A percentile compares a stretch with the other conserved stretches of the same genome.
Conservation (phyloP, 1,140 invertebrate genomes). For the Drosophila pachea region DNA sequence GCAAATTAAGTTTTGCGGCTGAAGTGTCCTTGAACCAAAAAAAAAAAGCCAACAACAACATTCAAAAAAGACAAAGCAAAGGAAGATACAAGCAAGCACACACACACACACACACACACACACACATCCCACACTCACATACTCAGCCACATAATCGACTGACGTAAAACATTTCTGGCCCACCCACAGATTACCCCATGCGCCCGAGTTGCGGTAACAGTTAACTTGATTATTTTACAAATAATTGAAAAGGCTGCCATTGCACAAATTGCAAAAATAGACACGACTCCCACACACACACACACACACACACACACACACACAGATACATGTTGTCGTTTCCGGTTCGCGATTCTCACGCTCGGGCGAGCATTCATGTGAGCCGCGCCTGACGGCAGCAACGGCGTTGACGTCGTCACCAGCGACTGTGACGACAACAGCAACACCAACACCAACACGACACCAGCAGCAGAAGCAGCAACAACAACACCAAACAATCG, state of each 20-base stretch:
- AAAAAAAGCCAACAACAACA: conserved; percentile 19
- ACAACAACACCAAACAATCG: conserved; percentile 15
- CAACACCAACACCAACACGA: conserved; percentile 33
- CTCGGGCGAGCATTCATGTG: conserved; percentile 24
- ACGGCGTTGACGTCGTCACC: conserved; percentile 43
- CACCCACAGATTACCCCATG: background rate
- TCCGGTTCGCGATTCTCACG: conserved; percentile 39
- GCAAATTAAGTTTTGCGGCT: conserved; percentile 68
- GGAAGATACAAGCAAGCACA: conserved; percentile 7
- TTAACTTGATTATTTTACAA: conserved; percentile 76
- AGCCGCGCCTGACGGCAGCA: conserved; percentile 32
- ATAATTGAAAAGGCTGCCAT: conserved; percentile 72
- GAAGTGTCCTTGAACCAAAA: conserved; percentile 68
- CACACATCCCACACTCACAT: conserved; percentile 2
- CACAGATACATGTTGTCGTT: conserved; percentile 16
- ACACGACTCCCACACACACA: conserved; percentile 28
- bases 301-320: background rate
- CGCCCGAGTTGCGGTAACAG: conserved; percentile 53
- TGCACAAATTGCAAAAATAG: conserved; percentile 64
- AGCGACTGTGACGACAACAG: conserved; percentile 62
- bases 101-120: background rate
- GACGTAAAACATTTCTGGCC: conserved; percentile 18
- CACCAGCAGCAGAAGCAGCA: conserved; percentile 19
- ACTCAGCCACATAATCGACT: conserved; percentile 17
- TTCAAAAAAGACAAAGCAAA: conserved; percentile 19